phyloP scores from a whole-genome alignment of 2,113 vertebrate species.

The Microcebus murinus region DNA sequence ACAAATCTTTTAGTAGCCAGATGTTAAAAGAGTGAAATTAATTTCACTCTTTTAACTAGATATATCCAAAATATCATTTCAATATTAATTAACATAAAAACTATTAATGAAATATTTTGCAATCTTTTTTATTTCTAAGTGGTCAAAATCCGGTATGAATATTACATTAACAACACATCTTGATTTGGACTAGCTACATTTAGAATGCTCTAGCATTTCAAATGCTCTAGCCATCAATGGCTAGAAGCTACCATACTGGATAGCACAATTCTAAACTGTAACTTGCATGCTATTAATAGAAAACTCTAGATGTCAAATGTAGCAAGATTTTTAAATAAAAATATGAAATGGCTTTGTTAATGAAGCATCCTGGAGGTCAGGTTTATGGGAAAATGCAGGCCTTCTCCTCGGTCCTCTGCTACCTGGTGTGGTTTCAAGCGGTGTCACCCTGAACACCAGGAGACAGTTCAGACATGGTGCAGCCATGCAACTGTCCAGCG shows the following conservation, averaged over 20 bases:
- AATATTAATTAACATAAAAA: not conserved
- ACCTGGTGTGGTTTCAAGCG: not conserved
- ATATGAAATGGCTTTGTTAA: not conserved
- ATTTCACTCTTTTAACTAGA: slow-evolving; percentile 16
- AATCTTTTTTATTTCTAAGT: no score
- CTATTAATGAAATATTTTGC: not conserved
- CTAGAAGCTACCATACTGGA: not conserved
- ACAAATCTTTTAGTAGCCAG: not conserved
- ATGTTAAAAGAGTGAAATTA: not conserved
- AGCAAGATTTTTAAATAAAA: not conserved
- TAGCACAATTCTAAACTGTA: not conserved
- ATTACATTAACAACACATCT: not conserved
- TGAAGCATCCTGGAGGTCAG: not conserved
- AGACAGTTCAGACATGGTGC: not conserved
- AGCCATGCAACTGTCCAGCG: fast-evolving
- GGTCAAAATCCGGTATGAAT: no score
- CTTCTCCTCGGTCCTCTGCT: not conserved
- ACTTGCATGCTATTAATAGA: not conserved
- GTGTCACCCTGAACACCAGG: not conserved
- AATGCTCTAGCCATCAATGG: not conserved
- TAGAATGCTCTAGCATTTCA: not conserved
- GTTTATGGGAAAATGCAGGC: not conserved
- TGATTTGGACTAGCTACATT: not conserved
- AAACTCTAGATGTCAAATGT: not conserved
- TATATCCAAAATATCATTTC: not conserved